These are phyloP conservation scores for Adoxophyes honmai DNA, from an alignment of 1,140 invertebrate genomes.

Conservation along the genomic window DNA sequence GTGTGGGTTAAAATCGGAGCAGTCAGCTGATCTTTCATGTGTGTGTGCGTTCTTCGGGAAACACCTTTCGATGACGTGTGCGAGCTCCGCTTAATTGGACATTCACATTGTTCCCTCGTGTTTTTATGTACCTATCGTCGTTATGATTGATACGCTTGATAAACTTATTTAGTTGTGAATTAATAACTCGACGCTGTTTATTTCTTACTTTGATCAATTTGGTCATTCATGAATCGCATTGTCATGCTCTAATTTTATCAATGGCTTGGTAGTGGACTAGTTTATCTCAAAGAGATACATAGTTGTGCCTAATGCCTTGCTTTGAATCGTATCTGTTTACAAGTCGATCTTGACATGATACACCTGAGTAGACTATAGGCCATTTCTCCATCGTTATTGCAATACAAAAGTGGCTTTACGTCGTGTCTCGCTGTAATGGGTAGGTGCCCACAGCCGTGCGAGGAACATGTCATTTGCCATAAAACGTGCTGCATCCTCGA, in stretches of 20 bases:
- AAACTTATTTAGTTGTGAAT: constrained; percentile 15
- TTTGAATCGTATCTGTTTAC: neutral
- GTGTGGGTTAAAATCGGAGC: constrained; percentile 75
- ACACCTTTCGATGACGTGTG: constrained; percentile 75
- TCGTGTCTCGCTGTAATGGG: neutral
- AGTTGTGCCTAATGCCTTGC: neutral
- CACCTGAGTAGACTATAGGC: neutral
- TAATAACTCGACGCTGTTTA: constrained; percentile 14
- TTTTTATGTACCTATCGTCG: constrained; percentile 43
- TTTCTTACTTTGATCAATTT: constrained; percentile 8
- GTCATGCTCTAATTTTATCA: constrained; percentile 9
- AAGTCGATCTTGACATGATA: too few species aligned
- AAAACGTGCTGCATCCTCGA: constrained; percentile 33
- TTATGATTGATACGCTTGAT: constrained; percentile 34
- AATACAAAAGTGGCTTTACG: neutral
- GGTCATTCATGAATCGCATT: constrained; percentile 7
- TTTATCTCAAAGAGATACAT: neutral
- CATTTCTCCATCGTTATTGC: neutral
- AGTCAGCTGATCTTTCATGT: constrained; percentile 71
- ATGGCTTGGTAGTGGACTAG: neutral
- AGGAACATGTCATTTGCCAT: constrained; percentile 52
- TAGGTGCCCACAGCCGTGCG: neutral
- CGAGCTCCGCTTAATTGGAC: constrained; percentile 73
- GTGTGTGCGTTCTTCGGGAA: constrained; percentile 75
- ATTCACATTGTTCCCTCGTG: constrained; percentile 68